Evolutionary conservation across 2,113 vertebrate species (phyloP).

Genomic region (Heteronetta atricapilla): DNA sequence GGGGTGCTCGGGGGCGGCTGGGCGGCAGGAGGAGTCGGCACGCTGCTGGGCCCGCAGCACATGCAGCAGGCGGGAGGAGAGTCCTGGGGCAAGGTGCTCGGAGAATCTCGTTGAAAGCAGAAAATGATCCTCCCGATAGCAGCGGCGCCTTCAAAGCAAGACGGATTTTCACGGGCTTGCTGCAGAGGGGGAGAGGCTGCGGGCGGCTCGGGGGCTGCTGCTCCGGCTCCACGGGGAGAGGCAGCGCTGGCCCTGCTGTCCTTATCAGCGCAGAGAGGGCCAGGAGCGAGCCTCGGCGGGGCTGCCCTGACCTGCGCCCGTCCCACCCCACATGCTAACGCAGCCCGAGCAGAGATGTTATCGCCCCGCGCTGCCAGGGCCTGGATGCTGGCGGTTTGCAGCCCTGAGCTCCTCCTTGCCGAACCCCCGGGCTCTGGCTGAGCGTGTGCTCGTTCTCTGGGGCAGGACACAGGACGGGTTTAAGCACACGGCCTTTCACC

Average conservation of each 20-base stretch:
- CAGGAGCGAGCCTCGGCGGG: neutral
- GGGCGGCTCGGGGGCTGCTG: neutral
- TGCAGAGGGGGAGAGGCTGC: neutral
- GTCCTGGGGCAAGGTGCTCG: neutral
- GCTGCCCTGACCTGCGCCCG: accelerated
- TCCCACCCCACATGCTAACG: neutral
- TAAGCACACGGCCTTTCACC: neutral
- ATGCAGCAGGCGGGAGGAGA: neutral
- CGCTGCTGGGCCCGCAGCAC: neutral
- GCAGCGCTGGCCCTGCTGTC: accelerated
- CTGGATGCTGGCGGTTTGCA: neutral
- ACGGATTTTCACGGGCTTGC: neutral
- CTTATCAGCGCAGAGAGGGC: accelerated
- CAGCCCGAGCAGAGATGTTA: neutral
- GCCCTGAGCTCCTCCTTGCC: neutral
- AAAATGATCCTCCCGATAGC: neutral
- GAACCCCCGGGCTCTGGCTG: neutral
- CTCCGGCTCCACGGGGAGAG: neutral
- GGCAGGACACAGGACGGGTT: neutral
- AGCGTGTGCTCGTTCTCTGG: accelerated
- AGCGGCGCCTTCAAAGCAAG: neutral
- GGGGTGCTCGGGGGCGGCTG: neutral
- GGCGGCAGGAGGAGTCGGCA: neutral
- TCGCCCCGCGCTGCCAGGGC: accelerated
- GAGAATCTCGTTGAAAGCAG: neutral